Conservation (phyloP, 2,797 vertebrate genomes). For the Gallinago nigripennis region DNA sequence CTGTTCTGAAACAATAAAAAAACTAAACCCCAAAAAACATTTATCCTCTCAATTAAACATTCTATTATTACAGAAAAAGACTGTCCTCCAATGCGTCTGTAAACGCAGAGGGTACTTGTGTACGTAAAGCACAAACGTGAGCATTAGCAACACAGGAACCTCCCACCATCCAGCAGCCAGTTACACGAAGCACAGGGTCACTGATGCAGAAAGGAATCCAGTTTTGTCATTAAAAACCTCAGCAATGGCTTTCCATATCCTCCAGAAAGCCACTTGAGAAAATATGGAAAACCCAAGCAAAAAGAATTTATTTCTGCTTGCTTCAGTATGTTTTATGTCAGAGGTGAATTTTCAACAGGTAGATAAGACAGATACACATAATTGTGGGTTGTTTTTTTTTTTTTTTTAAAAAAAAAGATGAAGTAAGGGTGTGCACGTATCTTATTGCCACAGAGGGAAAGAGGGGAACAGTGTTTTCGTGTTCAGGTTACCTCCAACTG, state of each 20-base stretch:
- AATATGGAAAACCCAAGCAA: not conserved
- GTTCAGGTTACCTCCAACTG: rapidly evolving
- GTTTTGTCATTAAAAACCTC: not conserved
- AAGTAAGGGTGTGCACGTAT: rapidly evolving
- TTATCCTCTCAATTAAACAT: not conserved
- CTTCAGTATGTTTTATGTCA: not conserved
- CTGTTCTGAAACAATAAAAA: not conserved
- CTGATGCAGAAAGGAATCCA: not conserved
- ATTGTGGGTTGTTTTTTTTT: no score
- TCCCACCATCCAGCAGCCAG: not conserved
- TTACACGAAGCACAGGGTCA: not conserved
- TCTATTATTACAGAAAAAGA: not conserved
- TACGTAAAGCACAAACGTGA: not conserved
- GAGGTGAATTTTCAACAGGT: not conserved
- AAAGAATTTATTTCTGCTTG: rapidly evolving
- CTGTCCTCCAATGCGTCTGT: rapidly evolving
- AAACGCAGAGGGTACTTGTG: not conserved
- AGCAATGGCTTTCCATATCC: not conserved
- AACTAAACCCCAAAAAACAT: rapidly evolving
- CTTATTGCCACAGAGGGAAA: not conserved
- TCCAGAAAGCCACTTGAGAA: not conserved
- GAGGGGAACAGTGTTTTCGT: rapidly evolving
- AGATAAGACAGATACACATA: rapidly evolving
- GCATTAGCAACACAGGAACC: rapidly evolving
- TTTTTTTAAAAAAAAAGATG: not conserved